Conservation (phyloP, 2,888 invertebrate species). For the Dilophus febrilis region DNA sequence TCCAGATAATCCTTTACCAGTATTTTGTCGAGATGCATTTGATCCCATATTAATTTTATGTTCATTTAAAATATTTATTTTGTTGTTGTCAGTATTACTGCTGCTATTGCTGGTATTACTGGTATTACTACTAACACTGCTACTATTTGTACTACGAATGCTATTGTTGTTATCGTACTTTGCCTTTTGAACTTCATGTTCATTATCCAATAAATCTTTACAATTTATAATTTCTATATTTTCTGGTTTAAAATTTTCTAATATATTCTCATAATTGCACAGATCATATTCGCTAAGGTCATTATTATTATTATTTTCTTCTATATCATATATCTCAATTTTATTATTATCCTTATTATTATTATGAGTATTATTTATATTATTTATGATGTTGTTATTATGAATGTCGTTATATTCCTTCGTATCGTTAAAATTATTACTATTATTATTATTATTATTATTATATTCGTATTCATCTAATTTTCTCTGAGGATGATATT, state of each 20-base stretch:
- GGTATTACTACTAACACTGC: not conserved
- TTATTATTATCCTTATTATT: not conserved
- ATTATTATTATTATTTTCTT: not conserved
- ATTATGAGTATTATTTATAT: not conserved
- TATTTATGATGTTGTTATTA: not conserved
- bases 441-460: not conserved
- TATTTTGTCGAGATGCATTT: conserved; percentile 58
- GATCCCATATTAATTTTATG: conserved; percentile 45
- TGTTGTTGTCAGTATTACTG: not conserved
- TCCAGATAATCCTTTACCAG: conserved; percentile 34
- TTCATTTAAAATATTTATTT: not conserved
- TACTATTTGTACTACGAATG: not conserved
- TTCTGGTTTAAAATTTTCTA: not conserved
- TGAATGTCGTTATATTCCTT: not conserved
- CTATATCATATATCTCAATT: not conserved
- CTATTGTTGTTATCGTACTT: not conserved
- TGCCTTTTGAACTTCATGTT: conserved; percentile 1
- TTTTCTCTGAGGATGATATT: conserved; percentile 8
- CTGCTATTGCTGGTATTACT: not conserved
- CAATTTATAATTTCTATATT: not conserved
- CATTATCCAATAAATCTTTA: not conserved
- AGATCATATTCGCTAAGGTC: no score
- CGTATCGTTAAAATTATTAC: conserved; percentile 2
- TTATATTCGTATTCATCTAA: conserved; percentile 1
- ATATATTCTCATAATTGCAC: no score